phyloP scores from a whole-genome alignment of 2,113 vertebrate species.

The Nerophis ophidion region DNA sequence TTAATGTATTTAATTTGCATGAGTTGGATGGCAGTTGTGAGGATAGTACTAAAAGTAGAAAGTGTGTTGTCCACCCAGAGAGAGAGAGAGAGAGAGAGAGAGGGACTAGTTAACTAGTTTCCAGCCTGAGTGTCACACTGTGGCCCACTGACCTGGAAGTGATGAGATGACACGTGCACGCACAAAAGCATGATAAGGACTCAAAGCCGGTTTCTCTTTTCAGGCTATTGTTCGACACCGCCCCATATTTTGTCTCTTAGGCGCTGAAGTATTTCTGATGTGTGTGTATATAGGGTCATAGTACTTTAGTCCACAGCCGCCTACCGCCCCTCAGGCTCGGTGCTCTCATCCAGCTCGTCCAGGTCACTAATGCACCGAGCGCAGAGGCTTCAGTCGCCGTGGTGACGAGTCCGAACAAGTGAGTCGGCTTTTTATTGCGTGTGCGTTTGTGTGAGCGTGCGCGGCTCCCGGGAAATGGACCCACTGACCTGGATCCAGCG shows the following conservation, averaged over 20 bases:
- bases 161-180: conserved; percentile 31
- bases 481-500: conserved; percentile 59
- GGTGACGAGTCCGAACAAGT: conserved; percentile 42
- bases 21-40: background rate
- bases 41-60: background rate
- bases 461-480: conserved; percentile 47
- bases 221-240: conserved; percentile 32
- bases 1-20: conserved; percentile 13
- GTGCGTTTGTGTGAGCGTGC: conserved; percentile 33
- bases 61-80: background rate
- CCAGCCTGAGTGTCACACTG: conserved; percentile 39
- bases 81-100: too few relatives aligned
- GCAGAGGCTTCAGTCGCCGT: conserved; percentile 38
- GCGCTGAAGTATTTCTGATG: conserved; percentile 18
- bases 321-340: conserved; percentile 44
- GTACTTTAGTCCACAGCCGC: conserved; percentile 43
- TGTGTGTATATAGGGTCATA: conserved; percentile 42
- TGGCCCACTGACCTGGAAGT: conserved; percentile 68
- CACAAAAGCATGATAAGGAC: background rate
- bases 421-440: conserved; percentile 17
- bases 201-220: conserved; percentile 29
- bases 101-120: background rate
- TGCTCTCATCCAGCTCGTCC: conserved; percentile 51
- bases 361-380: conserved; percentile 61
- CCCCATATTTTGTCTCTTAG: conserved; percentile 42